Evolutionary conservation across 1,140 invertebrate species (phyloP).

Genomic region (Bombus turneri): DNA sequence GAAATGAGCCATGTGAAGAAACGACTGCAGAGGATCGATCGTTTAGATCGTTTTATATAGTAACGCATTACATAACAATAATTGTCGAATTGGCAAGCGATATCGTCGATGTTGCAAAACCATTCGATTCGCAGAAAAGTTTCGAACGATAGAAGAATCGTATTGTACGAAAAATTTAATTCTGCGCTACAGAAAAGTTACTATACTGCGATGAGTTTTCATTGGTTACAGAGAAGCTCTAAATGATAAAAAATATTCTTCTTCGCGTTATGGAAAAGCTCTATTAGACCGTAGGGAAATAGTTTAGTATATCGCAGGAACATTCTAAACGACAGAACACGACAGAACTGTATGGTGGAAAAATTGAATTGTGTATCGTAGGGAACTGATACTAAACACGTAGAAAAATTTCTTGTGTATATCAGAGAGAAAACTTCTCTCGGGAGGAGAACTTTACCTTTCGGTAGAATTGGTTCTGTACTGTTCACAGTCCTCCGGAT

Average conservation of each 20-base stretch:
- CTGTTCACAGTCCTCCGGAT: neutral
- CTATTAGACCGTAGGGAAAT: neutral
- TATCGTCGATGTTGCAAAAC: too few relatives aligned
- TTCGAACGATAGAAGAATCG: too few relatives aligned
- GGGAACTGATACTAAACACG: neutral
- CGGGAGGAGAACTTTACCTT: neutral
- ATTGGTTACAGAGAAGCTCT: too few relatives aligned
- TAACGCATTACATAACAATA: neutral
- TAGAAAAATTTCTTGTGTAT: neutral
- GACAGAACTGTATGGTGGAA: neutral
- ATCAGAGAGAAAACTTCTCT: neutral
- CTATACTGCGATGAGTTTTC: too few relatives aligned
- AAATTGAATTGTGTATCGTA: neutral
- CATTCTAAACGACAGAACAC: neutral
- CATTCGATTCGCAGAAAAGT: too few relatives aligned
- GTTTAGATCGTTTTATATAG: neutral
- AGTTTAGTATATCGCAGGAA: neutral
- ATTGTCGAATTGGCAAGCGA: neutral
- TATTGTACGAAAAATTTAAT: too few relatives aligned
- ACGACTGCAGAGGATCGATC: constrained; percentile 5
- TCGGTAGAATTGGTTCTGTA: too few relatives aligned
- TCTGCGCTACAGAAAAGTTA: accelerated
- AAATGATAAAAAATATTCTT: too few relatives aligned
- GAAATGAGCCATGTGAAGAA: constrained; percentile 5
- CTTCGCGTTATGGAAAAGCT: too few relatives aligned